A percentile compares a stretch with the other conserved stretches of the same genome.
phyloP scores from a whole-genome alignment of 2,113 vertebrate species.

The Canis aureus region DNA sequence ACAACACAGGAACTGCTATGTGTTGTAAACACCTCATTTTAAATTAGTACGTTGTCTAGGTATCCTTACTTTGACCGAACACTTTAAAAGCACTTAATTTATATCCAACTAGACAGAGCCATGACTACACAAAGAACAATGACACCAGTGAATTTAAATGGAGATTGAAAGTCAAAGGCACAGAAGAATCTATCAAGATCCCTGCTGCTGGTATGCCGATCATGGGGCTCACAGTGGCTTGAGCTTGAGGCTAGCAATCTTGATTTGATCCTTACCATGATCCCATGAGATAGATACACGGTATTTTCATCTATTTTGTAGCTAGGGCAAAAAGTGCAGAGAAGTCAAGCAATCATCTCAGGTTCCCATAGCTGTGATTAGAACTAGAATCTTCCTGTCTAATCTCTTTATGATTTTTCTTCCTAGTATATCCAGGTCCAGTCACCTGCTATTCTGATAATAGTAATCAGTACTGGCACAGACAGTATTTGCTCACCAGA shows the following conservation, averaged over 20 bases:
- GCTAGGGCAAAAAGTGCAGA: neutral
- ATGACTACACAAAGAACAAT: neutral
- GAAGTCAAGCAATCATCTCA: neutral
- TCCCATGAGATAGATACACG: neutral
- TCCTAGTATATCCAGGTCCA: neutral
- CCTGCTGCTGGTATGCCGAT: too few relatives aligned
- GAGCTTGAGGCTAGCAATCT: too few relatives aligned
- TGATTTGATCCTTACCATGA: too few relatives aligned
- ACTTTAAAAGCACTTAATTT: neutral
- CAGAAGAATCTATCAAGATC: neutral
- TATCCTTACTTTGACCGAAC: neutral
- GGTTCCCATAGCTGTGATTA: neutral
- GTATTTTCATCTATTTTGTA: neutral
- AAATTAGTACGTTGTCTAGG: neutral
- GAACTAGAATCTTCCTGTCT: neutral
- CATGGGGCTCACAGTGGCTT: fast-evolving
- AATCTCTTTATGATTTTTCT: neutral
- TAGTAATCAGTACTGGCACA: neutral
- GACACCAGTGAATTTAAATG: neutral
- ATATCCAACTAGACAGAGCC: neutral
- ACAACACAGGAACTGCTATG: neutral
- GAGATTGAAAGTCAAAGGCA: neutral
- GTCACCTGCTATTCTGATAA: neutral
- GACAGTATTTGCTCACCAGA: neutral
- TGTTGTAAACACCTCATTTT: neutral